These are phyloP conservation scores for Loris lydekkerianus DNA, from an alignment of 2,797 vertebrate genomes.

Conservation along the genomic window DNA sequence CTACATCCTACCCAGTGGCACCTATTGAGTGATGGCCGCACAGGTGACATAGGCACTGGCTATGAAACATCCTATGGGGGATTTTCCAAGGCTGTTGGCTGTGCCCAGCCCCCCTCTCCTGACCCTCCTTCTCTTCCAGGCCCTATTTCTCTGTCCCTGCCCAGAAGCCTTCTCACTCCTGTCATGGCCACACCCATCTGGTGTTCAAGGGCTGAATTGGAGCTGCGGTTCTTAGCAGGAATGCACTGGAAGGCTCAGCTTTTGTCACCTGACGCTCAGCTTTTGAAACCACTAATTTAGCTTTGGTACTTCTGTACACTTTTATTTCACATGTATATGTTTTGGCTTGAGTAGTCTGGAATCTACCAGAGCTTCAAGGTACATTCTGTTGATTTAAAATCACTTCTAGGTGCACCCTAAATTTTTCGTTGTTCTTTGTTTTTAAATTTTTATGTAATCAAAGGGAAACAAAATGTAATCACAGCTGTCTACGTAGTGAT, in stretches of 20 bases:
- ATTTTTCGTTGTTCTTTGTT: constrained; percentile 17
- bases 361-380: constrained; percentile 50
- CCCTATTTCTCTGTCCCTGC: too few relatives aligned
- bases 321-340: constrained; percentile 73
- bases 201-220: neutral
- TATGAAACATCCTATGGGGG: too few relatives aligned
- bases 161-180: too few relatives aligned
- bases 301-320: constrained; percentile 49
- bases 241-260: constrained; percentile 64
- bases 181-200: neutral
- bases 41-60: too few relatives aligned
- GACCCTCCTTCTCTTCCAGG: too few relatives aligned
- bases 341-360: constrained; percentile 78
- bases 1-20: too few relatives aligned
- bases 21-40: too few relatives aligned
- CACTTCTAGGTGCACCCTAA: constrained; percentile 5
- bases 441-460: constrained; percentile 25
- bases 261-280: constrained; percentile 22
- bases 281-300: constrained; percentile 60
- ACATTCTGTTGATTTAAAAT: constrained; percentile 65
- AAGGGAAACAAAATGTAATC: constrained; percentile 75
- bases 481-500: neutral
- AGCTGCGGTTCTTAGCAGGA: neutral
- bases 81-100: too few relatives aligned
- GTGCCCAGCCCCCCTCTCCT: too few relatives aligned